Percentiles rank a stretch among this genome's conserved stretches.
Evolutionary conservation across 2,113 vertebrate genomes (phyloP).

Genomic region (Aythya baeri): DNA sequence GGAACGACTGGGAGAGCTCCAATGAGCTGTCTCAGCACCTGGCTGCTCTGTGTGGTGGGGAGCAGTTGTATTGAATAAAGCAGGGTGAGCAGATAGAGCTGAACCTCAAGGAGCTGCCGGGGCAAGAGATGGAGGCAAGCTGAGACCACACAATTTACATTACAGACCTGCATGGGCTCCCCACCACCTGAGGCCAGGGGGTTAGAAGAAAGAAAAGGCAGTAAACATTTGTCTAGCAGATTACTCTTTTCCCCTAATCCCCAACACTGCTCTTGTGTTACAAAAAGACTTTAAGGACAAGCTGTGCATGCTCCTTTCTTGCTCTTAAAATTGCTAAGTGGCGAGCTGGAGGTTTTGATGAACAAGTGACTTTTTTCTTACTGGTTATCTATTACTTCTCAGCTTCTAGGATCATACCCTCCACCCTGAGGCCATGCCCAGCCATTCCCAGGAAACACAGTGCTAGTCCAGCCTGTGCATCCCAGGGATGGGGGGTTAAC

Average conservation of each 20-base stretch:
- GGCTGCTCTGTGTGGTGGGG: constrained; percentile 38
- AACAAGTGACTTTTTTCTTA: neutral
- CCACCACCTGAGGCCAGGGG: fast-evolving
- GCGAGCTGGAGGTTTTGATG: neutral
- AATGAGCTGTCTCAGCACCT: constrained; percentile 57
- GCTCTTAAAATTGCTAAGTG: neutral
- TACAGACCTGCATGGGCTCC: neutral
- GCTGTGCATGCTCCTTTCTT: neutral
- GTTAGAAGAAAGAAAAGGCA: neutral
- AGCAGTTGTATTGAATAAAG: constrained; percentile 26
- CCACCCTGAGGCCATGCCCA: neutral
- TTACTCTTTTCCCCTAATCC: neutral
- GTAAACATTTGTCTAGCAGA: constrained; percentile 24
- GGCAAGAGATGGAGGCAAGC: neutral
- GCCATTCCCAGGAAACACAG: neutral
- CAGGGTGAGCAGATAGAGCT: neutral
- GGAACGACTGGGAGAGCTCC: constrained; percentile 46
- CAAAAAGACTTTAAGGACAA: neutral
- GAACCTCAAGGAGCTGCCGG: neutral
- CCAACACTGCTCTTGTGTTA: neutral
- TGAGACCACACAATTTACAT: neutral
- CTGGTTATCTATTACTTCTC: neutral
- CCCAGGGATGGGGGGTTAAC: neutral
- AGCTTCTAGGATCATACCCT: neutral
- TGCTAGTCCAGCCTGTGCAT: fast-evolving